A percentile compares a stretch with the other conserved stretches of the same genome.
Conservation (phyloP, 2,797 vertebrate genomes). For the Cyprinella venusta region DNA sequence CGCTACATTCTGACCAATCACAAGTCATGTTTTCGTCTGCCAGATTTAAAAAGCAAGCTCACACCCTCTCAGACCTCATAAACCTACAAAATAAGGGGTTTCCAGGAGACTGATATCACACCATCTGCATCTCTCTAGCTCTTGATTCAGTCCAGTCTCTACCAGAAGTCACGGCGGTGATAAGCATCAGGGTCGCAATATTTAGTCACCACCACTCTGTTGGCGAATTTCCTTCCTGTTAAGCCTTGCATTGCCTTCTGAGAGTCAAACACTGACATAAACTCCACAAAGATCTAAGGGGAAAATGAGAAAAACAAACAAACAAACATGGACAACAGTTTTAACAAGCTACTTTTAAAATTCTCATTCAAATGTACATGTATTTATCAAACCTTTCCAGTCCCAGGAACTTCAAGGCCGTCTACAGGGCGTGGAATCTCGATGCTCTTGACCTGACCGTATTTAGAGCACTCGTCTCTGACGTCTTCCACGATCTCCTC, state of each 20-base stretch:
- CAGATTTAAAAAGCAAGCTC: constrained; percentile 47
- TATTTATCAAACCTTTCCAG: constrained; percentile 82
- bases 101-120: constrained; percentile 58
- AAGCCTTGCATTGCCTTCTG: constrained; percentile 97
- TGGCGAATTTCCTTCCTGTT: constrained; percentile 92
- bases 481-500: constrained; percentile 95
- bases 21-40: constrained; percentile 23
- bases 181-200: constrained; percentile 95
- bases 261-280: constrained; percentile 92
- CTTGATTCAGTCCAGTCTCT: constrained; percentile 67
- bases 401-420: constrained; percentile 89
- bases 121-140: constrained; percentile 27
- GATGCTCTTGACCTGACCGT: constrained; percentile 91
- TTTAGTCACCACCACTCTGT: constrained; percentile 94
- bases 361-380: neutral
- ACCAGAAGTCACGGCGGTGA: constrained; percentile 94
- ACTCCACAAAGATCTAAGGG: constrained; percentile 91
- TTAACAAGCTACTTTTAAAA: neutral
- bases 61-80: constrained; percentile 61
- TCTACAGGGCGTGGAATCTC: constrained; percentile 94
- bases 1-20: constrained; percentile 39
- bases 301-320: neutral
- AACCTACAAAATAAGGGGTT: constrained; percentile 27
- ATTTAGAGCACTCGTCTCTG: constrained; percentile 91
- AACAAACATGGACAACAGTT: neutral